Evolutionary conservation across 1,140 invertebrate species (phyloP), one percentile per base, ranked within the genome.

Genomic region (Probaryconus sp.): DNA sequence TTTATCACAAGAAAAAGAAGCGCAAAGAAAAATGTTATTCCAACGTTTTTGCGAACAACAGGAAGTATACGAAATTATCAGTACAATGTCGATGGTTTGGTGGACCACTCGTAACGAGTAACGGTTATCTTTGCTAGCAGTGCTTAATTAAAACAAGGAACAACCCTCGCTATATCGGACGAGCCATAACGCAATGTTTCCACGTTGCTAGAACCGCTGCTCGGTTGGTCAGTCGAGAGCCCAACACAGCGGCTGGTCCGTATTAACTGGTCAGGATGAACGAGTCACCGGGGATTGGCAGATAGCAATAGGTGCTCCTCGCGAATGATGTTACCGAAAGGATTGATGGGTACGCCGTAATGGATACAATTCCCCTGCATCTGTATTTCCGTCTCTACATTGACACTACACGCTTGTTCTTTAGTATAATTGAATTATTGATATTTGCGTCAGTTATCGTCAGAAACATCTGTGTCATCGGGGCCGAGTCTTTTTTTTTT

Each of bases 111-210:
- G 53, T 60, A 70, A 60, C 63, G 71, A 70, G 64, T 75, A 71
- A 71, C 47, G 63, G 64, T 77, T 72, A 73, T 71, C 74, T 77
- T 77, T 72, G 43, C 50, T 28, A 31, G 65, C 40, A 24, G 42
- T 21, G 79, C 79, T 86, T 86, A 85, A 86, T 86, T 85, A 86
- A 86, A 86, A 85, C 82, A 81, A 86, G 83, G 75, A 85, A 85
- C 83, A 79, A 77, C 74, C 74, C 61, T 61, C 35, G 37, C 51
- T 38, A 40, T 76, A 80, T 81, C 75, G 70, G 75, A 67, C 76
- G 77, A 74, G 63, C 79, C 70, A 80, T 82, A 83, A 83, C 81
- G 71, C 63, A 73, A 74, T 81, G 82, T 82, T 83, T 81, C 73
- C 76, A 72, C 80, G 79, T 77, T 81, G 69, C 51, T 51, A 72